Evolutionary conservation across 2,888 invertebrate genomes (phyloP).

Genomic region (Diaperis boleti): DNA sequence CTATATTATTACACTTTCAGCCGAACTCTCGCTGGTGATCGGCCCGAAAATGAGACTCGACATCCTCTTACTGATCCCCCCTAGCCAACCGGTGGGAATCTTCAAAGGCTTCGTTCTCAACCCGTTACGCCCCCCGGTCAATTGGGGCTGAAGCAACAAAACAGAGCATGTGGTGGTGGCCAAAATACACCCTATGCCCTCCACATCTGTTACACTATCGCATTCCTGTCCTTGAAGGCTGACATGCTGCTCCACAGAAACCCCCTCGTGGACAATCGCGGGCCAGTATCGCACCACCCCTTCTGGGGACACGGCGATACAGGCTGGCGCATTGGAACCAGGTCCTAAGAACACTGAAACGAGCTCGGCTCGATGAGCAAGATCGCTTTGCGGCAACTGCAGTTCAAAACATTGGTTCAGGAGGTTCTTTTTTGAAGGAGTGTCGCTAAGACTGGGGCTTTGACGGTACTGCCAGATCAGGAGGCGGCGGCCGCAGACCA

Average conservation of each 20-base stretch:
- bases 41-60: constrained; percentile 86
- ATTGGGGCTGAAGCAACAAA: constrained; percentile 76
- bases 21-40: constrained; percentile 72
- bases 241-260: constrained; percentile 85
- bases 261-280: constrained; percentile 87
- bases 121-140: constrained; percentile 76
- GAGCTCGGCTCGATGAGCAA: constrained; percentile 89
- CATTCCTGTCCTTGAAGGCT: constrained; percentile 92
- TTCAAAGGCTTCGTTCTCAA: constrained; percentile 77
- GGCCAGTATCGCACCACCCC: constrained; percentile 94
- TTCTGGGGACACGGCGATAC: constrained; percentile 93
- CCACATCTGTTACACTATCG: constrained; percentile 77
- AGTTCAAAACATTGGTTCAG: constrained; percentile 83
- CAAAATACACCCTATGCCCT: constrained; percentile 83
- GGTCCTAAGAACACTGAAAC: constrained; percentile 77
- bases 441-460: constrained; percentile 56
- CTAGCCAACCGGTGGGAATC: constrained; percentile 85
- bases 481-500: constrained; percentile 85
- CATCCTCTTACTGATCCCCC: constrained; percentile 86
- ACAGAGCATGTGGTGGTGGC: constrained; percentile 94
- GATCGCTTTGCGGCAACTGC: constrained; percentile 90
- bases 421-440: constrained; percentile 65
- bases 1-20: constrained; percentile 72
- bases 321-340: constrained; percentile 77
- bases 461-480: constrained; percentile 86